Evolutionary conservation across 2,888 invertebrate species (phyloP).

Genomic region (Melitaea athalia): DNA sequence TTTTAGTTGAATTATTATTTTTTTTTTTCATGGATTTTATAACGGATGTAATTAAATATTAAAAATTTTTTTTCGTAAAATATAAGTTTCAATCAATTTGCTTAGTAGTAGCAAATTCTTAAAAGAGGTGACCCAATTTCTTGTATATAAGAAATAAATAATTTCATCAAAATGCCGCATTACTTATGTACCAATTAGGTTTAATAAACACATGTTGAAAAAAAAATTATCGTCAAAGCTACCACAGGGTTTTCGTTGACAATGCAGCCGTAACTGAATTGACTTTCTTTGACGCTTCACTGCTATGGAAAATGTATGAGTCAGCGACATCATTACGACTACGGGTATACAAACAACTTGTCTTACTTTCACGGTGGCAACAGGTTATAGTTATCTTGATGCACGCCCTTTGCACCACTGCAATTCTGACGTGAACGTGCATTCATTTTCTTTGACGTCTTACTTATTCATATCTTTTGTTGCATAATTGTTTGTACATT

Average conservation of each 20-base stretch:
- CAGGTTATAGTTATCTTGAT: constrained; percentile 29
- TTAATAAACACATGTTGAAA: background rate
- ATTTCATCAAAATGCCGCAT: no score
- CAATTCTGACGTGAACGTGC: background rate
- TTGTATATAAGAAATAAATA: no score
- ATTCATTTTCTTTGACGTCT: background rate
- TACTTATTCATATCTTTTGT: background rate
- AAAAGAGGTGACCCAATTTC: no score
- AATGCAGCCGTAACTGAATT: constrained; percentile 24
- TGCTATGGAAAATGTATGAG: constrained; percentile 33
- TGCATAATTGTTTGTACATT: background rate
- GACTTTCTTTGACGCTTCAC: constrained; percentile 32
- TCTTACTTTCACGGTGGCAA: constrained; percentile 33
- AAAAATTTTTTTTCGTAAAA: no score
- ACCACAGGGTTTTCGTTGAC: constrained; percentile 7
- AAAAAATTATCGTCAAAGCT: background rate
- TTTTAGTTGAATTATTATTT: no score
- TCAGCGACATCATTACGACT: constrained; percentile 25
- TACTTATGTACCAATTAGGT: background rate
- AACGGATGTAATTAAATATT: no score
- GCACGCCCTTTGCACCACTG: constrained; percentile 5
- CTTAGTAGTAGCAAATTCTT: no score
- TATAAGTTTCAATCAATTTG: no score
- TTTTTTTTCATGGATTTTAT: no score
- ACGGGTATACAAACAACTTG: constrained; percentile 25